These are phyloP conservation scores for Porites cylindrica DNA, from an alignment of 92 coral and sea anemone species.

Conservation along the genomic window DNA sequence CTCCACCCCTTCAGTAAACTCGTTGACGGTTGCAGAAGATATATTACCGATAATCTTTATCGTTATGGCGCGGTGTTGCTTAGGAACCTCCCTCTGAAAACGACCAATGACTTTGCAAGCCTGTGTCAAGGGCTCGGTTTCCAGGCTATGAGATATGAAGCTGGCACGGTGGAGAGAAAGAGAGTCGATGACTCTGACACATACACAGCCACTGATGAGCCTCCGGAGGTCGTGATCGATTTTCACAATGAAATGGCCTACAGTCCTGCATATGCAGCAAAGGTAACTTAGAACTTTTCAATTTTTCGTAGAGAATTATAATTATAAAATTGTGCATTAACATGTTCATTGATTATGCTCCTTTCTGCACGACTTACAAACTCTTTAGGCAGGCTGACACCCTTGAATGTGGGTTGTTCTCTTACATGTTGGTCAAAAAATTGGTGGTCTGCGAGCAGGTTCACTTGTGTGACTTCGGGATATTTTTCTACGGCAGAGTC, in stretches of 20 bases:
- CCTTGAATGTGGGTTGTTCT: no score
- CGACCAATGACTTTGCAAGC: slow-evolving; percentile 68
- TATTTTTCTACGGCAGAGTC: no score
- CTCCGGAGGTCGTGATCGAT: slow-evolving; percentile 81
- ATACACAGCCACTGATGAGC: slow-evolving; percentile 92
- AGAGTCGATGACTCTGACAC: slow-evolving; percentile 64
- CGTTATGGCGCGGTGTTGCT: slow-evolving; percentile 79
- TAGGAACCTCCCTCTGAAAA: slow-evolving; percentile 81
- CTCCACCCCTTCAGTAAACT: slow-evolving; percentile 31
- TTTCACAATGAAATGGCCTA: slow-evolving; percentile 94
- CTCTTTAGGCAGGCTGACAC: no score
- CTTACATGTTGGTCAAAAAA: no score
- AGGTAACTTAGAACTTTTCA: slow-evolving; percentile 52
- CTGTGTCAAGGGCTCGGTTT: slow-evolving; percentile 75
- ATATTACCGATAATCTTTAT: slow-evolving; percentile 55
- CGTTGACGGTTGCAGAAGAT: slow-evolving; percentile 35
- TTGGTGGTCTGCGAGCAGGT: no score
- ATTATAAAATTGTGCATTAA: no score
- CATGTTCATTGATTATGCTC: no score
- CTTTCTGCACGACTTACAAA: no score
- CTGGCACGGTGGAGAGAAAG: slow-evolving; percentile 84
- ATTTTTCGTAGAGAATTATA: background rate
- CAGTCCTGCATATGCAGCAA: slow-evolving; percentile 79
- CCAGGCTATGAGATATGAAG: slow-evolving; percentile 82
- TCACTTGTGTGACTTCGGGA: no score